Percentiles rank a stretch among this genome's conserved stretches.
Evolutionary conservation across 2,797 vertebrate genomes (phyloP).

Genomic region (Craterocephalus amniculus): DNA sequence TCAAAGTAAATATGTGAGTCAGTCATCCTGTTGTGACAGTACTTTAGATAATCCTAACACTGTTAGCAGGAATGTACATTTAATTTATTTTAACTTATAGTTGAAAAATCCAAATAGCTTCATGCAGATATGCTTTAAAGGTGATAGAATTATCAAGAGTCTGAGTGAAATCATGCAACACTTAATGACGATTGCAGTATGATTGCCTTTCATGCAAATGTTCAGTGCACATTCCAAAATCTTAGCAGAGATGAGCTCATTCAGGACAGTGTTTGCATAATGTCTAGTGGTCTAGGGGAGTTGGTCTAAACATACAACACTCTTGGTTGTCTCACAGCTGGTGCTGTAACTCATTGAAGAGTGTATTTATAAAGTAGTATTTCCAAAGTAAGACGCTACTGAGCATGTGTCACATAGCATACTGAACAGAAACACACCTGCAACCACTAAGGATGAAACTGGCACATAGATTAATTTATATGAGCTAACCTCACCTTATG

Average conservation of each 20-base stretch:
- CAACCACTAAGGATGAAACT: conserved; percentile 24
- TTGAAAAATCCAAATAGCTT: neutral
- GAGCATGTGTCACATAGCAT: conserved; percentile 63
- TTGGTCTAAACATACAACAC: conserved; percentile 28
- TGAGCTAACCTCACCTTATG: neutral
- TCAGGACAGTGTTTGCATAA: conserved; percentile 5
- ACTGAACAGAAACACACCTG: conserved; percentile 41
- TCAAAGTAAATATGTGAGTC: conserved; percentile 18
- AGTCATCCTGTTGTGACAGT: neutral
- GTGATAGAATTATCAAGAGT: neutral
- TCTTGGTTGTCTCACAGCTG: conserved; percentile 74
- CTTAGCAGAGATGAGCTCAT: conserved; percentile 28
- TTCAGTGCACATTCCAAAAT: neutral
- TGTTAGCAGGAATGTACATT: neutral
- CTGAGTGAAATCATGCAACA: neutral
- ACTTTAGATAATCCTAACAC: neutral
- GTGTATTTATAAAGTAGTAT: conserved; percentile 81
- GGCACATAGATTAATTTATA: neutral
- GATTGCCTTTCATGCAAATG: neutral
- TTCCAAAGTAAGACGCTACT: conserved; percentile 76
- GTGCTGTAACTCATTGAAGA: conserved; percentile 81
- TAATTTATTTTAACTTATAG: neutral
- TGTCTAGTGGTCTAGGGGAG: conserved; percentile 22
- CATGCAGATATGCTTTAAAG: neutral
- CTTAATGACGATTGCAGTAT: neutral